Percentiles rank a stretch among this genome's conserved stretches.
Conservation (phyloP, 2,113 vertebrate genomes). For the Bucco capensis region DNA sequence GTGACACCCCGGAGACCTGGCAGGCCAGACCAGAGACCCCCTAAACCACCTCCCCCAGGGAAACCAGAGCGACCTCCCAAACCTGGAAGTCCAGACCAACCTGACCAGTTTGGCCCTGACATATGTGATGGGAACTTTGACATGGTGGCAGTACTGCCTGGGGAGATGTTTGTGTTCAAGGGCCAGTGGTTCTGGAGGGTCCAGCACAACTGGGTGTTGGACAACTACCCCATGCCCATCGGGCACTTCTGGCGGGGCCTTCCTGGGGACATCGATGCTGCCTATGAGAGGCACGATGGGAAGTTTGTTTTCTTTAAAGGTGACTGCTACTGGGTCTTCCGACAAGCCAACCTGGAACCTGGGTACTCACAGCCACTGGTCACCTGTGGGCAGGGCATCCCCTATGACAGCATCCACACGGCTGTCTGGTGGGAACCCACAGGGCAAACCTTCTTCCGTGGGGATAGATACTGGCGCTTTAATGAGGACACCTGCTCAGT, state of each 20-base stretch:
- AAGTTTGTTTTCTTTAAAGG: constrained; percentile 97
- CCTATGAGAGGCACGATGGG: constrained; percentile 91
- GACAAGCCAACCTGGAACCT: constrained; percentile 88
- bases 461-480: constrained; percentile 95
- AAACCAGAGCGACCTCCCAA: constrained; percentile 80
- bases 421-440: constrained; percentile 97
- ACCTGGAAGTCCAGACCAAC: constrained; percentile 73
- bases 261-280: constrained; percentile 86
- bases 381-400: constrained; percentile 86
- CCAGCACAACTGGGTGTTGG: constrained; percentile 88
- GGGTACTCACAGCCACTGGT: constrained; percentile 89
- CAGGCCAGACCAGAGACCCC: constrained; percentile 76
- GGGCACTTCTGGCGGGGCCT: constrained; percentile 94
- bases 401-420: constrained; percentile 85
- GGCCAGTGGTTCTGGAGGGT: constrained; percentile 97
- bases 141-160: constrained; percentile 87
- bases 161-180: constrained; percentile 99
- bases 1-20: constrained; percentile 81
- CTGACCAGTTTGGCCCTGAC: constrained; percentile 86
- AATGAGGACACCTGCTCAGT: constrained; percentile 81
- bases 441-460: constrained; percentile 89
- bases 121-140: constrained; percentile 96
- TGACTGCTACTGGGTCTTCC: constrained; percentile 89
- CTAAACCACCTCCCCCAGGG: constrained; percentile 48
- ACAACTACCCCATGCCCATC: constrained; percentile 96